A percentile compares a stretch with the other conserved stretches of the same genome.
Conservation (phyloP, 2,113 vertebrate genomes). For the Pandion haliaetus region DNA sequence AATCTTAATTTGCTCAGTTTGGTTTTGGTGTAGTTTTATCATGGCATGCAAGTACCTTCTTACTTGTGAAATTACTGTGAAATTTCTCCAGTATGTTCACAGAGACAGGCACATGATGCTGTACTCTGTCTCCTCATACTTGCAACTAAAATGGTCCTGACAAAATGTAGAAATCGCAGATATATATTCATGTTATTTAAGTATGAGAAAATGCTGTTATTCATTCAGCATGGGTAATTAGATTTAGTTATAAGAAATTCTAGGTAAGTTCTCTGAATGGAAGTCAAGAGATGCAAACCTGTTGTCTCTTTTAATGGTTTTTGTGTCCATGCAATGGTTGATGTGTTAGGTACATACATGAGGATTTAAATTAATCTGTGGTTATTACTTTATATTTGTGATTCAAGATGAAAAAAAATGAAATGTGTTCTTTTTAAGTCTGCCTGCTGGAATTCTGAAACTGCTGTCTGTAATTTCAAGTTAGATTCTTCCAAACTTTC, state of each 20-base stretch:
- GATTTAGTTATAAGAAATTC: neutral
- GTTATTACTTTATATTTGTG: neutral
- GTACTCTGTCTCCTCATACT: neutral
- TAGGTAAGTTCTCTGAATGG: neutral
- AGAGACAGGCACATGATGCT: neutral
- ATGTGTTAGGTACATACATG: neutral
- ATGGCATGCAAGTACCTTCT: accelerated
- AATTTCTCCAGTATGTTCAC: neutral
- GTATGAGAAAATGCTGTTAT: neutral
- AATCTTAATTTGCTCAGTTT: neutral
- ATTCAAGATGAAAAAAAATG: neutral
- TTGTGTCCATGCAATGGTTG: neutral
- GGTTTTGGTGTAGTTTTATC: neutral
- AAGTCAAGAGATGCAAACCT: neutral
- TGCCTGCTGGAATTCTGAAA: neutral
- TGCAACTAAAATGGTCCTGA: neutral
- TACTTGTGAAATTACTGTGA: neutral
- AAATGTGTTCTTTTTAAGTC: neutral
- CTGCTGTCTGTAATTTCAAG: neutral
- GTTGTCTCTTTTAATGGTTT: neutral
- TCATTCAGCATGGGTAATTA: neutral
- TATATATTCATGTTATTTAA: neutral
- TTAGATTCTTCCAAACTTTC: neutral
- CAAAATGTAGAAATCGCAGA: neutral
- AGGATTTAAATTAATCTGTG: neutral